Evolutionary conservation across 2,888 invertebrate species (phyloP), one percentile per base, ranked within the genome.

Genomic region (Euzophera pinguis): DNA sequence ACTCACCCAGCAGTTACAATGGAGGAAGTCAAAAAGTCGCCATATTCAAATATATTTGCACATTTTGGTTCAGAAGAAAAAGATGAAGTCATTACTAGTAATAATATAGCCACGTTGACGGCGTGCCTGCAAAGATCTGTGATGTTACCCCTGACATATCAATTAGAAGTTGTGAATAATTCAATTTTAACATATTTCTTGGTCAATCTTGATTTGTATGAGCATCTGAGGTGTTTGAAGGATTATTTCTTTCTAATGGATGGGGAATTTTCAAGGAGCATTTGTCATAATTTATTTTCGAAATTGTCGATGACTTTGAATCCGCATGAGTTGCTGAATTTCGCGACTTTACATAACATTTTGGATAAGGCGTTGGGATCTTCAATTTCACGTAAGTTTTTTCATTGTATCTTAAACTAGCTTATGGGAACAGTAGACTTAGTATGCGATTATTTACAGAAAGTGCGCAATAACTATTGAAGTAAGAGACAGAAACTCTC

Each of bases 231-330:
- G 42, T 94, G 94, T 73, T 78, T 96, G n/a, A 91, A 95, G 43
- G 93, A 94, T 69, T 96, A 94, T 65, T 96, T 94, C 74, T 95
- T 96, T 64, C 73, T 96, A 17, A 91, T 95, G 88, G 95, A 96
- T 62, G 96, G 96, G 0, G 95, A 96, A 76, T 96, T 96, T 75
- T 93, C 94, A 0, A 92, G 92, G 32, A 93, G 93, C 60, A 92
- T 96, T 12, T 95, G 94, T 34, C 91, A 93, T 48, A 94, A 93
- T 59, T 78, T 96, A 54, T 95, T 95, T 59, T 85, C 91, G 0
- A 93, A 93, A 57, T 75, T 96, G 49, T 93, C 93, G 52, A 90
- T 91, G n/a, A 93, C 92, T 0, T 78, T 92, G 27, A 90, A 91
- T 62, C 95, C 95, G 0, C 85, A 90, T 10, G 94, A 95, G 64